These are phyloP conservation scores for Trichopoda pennipes DNA, from an alignment of 2,888 invertebrate genomes.

Conservation along the genomic window DNA sequence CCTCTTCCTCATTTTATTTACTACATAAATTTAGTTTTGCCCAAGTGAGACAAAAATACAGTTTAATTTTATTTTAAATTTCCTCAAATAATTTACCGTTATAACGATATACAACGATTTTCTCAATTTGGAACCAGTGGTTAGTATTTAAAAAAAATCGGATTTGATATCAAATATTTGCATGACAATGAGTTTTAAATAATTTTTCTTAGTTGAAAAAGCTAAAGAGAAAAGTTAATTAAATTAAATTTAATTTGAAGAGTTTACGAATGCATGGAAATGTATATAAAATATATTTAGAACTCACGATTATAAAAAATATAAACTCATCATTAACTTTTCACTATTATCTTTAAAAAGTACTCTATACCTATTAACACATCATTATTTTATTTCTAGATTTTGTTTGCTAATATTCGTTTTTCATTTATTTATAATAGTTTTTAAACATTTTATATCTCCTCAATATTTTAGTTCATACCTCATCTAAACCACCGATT, in stretches of 20 bases:
- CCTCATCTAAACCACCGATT: constrained; percentile 66
- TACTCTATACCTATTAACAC: not conserved
- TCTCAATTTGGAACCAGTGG: constrained; percentile 78
- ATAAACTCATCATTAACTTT: constrained; percentile 1
- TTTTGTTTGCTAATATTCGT: not conserved
- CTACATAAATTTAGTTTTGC: constrained; percentile 73
- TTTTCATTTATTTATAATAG: not conserved
- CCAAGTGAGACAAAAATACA: constrained; percentile 75
- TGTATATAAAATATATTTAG: not conserved
- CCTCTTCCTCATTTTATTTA: constrained; percentile 67
- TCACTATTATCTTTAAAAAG: not conserved
- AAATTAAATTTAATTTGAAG: not conserved
- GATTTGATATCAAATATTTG: constrained; percentile 54
- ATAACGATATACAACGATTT: constrained; percentile 71
- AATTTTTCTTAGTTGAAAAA: constrained; percentile 4
- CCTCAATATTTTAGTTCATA: constrained; percentile 60
- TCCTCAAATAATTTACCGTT: constrained; percentile 30
- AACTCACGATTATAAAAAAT: too few species aligned
- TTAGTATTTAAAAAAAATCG: constrained; percentile 73
- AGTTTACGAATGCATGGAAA: not conserved
- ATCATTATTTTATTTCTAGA: too few species aligned
- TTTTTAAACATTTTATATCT: constrained; percentile 21
- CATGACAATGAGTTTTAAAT: constrained; percentile 46
- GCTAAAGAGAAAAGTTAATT: constrained; percentile 28
- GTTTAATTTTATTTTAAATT: constrained; percentile 72